phyloP scores from a whole-genome alignment of 2,888 invertebrate genomes.

The Lycia hirtaria region DNA sequence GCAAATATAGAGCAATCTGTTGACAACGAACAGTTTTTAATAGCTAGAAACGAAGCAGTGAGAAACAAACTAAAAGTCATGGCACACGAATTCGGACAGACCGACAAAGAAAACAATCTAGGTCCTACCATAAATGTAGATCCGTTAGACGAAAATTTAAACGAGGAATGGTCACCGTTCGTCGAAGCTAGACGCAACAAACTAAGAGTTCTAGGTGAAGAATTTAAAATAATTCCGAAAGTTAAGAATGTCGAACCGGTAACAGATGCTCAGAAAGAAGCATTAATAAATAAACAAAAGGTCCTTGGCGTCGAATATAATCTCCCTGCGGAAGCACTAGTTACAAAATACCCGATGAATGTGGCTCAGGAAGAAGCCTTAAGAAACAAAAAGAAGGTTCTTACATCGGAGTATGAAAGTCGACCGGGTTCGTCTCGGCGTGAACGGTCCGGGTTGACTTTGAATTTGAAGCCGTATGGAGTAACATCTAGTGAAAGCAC shows the following conservation, averaged over 20 bases:
- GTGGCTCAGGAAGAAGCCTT: slow-evolving; percentile 72
- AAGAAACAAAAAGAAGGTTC: slow-evolving; percentile 62
- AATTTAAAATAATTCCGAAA: slow-evolving; percentile 50
- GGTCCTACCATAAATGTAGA: slow-evolving; percentile 46
- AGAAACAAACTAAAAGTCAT: slow-evolving; percentile 82
- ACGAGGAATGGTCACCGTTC: slow-evolving; percentile 61
- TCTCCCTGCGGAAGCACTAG: slow-evolving; percentile 55
- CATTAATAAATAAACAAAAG: slow-evolving; percentile 86
- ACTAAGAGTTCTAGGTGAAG: slow-evolving; percentile 66
- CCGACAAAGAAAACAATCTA: slow-evolving; percentile 65
- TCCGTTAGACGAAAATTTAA: slow-evolving; percentile 61
- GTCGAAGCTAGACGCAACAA: slow-evolving; percentile 71
- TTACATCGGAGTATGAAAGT: slow-evolving; percentile 56
- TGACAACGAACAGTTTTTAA: slow-evolving; percentile 66
- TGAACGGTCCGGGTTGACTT: slow-evolving; percentile 63
- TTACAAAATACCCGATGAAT: slow-evolving; percentile 62
- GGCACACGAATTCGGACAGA: slow-evolving; percentile 75
- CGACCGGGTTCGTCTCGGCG: slow-evolving; percentile 43
- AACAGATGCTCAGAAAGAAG: slow-evolving; percentile 84
- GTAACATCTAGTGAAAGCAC: slow-evolving; percentile 47
- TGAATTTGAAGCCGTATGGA: slow-evolving; percentile 73
- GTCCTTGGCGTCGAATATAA: slow-evolving; percentile 87
- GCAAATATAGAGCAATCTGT: slow-evolving; percentile 55
- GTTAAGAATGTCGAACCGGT: slow-evolving; percentile 50
- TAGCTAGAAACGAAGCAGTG: slow-evolving; percentile 73